Evolutionary conservation across 2,113 vertebrate species (phyloP), one percentile per base, ranked within the genome.

Genomic region (Notothenia coriiceps): DNA sequence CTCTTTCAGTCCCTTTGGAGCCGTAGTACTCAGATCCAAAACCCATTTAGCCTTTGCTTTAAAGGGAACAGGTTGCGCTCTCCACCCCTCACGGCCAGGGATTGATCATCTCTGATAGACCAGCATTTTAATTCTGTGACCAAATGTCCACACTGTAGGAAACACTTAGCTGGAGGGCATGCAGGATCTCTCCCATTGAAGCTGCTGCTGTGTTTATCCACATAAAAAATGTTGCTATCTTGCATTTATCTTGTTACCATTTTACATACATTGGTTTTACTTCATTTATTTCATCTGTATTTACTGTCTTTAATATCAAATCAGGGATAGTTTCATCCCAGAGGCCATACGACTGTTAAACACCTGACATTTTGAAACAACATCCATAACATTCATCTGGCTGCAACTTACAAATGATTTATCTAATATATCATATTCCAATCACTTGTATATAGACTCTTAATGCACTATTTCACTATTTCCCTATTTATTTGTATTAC

Each of bases 61-160:
- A 51, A 67, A 51, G 4, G 0, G 50, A 67, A 73, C 43, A 75
- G 61, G 69, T 68, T 80, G 77, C 74, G 70, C 51, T 79, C 55
- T 64, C 70, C 22, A 52, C 22, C 52, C 35, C 52, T 33, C 10
- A 65, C 59, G 29, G 35, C 1, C 13, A 52, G 51, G 52, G 51
- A 70, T 11, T 74, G 51, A 74, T 84, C 54, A 59, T 65, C 15
- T 69, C 55, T 66, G 4, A 61, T 52, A n/a, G 65, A 77, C 46
- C 55, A 72, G 55, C 62, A 76, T 71, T 72, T 67, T 11, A 68
- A 80, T 80, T 62, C 25, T 76, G 13, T 40, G 29, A 56, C 67
- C 77, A 76, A 76, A 72, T 85, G 72, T 72, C 66, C 55, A 68
- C 62, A 25, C 62, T 71, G 54, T 74, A 50, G 71, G 65, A 70